Percentiles rank a stretch among this genome's conserved stretches.
Conservation (phyloP, 2,888 invertebrate species). For the Hydropsyche betteni region DNA sequence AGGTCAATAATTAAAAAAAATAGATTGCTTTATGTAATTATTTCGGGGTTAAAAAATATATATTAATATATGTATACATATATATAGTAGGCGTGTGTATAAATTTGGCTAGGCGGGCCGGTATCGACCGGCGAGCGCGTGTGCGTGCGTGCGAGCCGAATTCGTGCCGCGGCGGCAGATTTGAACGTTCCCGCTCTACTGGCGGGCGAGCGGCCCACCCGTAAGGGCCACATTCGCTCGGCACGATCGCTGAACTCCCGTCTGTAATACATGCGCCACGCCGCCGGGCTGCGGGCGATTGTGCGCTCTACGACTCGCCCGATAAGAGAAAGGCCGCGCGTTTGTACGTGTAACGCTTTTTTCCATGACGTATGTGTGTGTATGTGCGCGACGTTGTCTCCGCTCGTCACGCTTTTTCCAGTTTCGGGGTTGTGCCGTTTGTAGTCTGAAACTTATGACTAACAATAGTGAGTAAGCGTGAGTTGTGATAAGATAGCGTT, state of each 20-base stretch:
- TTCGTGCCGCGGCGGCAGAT: conserved; percentile 16
- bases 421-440: no score
- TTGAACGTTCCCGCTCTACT: conserved; percentile 24
- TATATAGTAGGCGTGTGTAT: neutral
- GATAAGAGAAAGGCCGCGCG: conserved; percentile 51
- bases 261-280: conserved; percentile 1
- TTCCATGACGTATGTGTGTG: conserved; percentile 32
- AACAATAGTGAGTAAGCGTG: neutral
- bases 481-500: conserved; percentile 15
- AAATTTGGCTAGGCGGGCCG: conserved; percentile 6
- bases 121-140: conserved; percentile 29
- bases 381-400: neutral
- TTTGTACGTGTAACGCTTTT: conserved; percentile 16
- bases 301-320: conserved; percentile 35
- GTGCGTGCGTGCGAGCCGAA: conserved; percentile 33
- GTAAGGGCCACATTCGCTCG: conserved; percentile 46
- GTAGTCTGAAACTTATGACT: no score
- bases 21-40: no score
- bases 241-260: neutral
- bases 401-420: neutral
- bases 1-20: no score
- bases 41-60: neutral
- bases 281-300: conserved; percentile 36
- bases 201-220: conserved; percentile 44
- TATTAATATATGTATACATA: neutral